Evolutionary conservation across 2,113 vertebrate species (phyloP), one percentile per base, ranked within the genome.

Genomic region (Anolis carolinensis): DNA sequence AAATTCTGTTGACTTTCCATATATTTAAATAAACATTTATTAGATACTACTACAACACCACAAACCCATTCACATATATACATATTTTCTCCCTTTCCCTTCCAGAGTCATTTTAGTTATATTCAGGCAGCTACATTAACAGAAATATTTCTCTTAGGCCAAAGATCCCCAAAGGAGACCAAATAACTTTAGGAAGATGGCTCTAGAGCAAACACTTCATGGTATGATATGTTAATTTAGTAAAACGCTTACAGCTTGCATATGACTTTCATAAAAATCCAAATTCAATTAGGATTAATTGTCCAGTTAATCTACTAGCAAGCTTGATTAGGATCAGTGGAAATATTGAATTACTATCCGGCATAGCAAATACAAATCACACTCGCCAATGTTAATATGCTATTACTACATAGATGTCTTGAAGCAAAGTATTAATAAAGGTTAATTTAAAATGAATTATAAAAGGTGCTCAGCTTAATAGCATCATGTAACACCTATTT

Each of bases 391-490:
- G 36, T 50, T 65, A 81, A 75, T 18, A 50, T 34, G 59, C 2
- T 83, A 75, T 18, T 48, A n/a, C 34, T 63, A 9, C 62, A 36
- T 6, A 52, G 34, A 81, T 65, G 27, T 55, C 13, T 21, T 80
- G 55, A 86, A 63, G n/a, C 68, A 86, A 39, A 21, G 20, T 32
- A 80, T 86, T 50, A 65, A 86, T 50, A 65, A 21, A 74, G 55
- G 71, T 39, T 86, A 52, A 86, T 75, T 81, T 81, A 48, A 86
- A 86, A 52, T 27, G 39, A 36, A 65, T 86, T 50, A 81, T 80
- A 32, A 74, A 81, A 50, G 10, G 39, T 34, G 30, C 81, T 55
- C 10, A 16, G n/a, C 50, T 86, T 86, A 65, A 81, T 65, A 65
- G 14, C 39, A 86, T 74, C 55, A 81, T 65, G 34, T 44, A 75